Conservation (phyloP, 1,140 invertebrate genomes). For the Dendrolimus punctatus region DNA sequence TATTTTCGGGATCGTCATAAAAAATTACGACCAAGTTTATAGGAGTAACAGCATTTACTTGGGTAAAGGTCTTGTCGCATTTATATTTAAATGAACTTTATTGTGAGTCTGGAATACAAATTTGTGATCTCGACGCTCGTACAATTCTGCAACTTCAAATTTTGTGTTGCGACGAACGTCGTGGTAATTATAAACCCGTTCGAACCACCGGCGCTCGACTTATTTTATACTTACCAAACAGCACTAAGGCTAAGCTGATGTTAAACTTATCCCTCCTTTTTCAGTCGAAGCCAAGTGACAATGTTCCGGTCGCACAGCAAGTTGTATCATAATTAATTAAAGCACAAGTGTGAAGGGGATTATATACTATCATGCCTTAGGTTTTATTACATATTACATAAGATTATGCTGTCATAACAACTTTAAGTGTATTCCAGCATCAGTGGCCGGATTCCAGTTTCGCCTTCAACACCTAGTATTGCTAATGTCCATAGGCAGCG, state of each 20-base stretch:
- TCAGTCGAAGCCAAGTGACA: too few species aligned
- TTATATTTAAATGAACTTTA: constrained; percentile 58
- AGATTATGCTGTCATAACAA: too few species aligned
- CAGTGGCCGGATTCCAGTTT: too few species aligned
- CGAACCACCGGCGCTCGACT: not conserved
- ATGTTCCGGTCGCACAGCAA: too few species aligned
- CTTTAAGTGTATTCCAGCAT: too few species aligned
- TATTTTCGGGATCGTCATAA: constrained; percentile 36
- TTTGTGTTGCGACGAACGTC: constrained; percentile 18
- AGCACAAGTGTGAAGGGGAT: too few species aligned
- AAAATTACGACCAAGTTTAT: constrained; percentile 41
- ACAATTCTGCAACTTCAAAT: constrained; percentile 24
- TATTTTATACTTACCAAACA: not conserved
- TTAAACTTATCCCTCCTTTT: too few species aligned
- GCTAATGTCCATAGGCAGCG: too few species aligned
- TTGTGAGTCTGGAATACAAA: constrained; percentile 52
- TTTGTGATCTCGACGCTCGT: constrained; percentile 39
- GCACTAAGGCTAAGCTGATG: not conserved
- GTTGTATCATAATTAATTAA: too few species aligned
- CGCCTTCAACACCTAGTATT: too few species aligned
- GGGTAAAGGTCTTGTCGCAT: constrained; percentile 45
- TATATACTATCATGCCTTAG: too few species aligned
- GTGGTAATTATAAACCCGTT: constrained; percentile 5
- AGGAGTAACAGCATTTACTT: constrained; percentile 38
- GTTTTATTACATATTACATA: too few species aligned